Base-by-base conservation (phyloP, 2,888 invertebrate species). In the Cancer borealis region DNA sequence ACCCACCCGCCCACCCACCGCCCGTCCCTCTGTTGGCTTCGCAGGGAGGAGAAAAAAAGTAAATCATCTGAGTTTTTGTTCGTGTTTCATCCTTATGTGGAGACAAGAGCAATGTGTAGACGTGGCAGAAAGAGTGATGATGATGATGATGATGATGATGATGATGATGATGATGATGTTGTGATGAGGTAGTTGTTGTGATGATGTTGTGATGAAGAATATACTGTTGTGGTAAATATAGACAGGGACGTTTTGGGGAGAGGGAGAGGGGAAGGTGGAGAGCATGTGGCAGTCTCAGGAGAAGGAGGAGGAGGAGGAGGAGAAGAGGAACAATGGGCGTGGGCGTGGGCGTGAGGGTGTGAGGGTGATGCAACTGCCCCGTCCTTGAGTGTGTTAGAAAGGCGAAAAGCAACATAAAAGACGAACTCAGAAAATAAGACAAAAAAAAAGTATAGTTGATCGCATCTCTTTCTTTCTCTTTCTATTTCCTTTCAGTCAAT, bases 261-360 rank as follows among this genome's bases (percentile, higher is more conserved):
- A 39, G 2, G 39, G 39, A 39, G 54, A 54, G 14, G 54, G 12
- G 21, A 21, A n/a, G n/a, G n/a, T 66, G n/a, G n/a, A n/a, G n/a
- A 54, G 66, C 66, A n/a, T 21, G n/a, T 66, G 66, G 66, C 66
- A 66, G n/a, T n/a, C 66, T 66, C n/a, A 66, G n/a, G 66, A 66
- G 39, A 39, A 39, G 39, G 39, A 39, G 39, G 39, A 39, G 39
- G 39, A 39, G 39, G 39, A 39, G 39, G 39, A 39, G 39, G 39
- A 39, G 21, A 4, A 39, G 21, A 4, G 66, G 66, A 66, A 66
- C 66, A 66, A 66, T n/a, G 66, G 66, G 21, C 0, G n/a, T 21
- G n/a, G n/a, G n/a, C n/a, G n/a, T 21, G 66, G 66, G 21, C 5
- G n/a, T 21, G n/a, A 21, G 66, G 66, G 21, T 0, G n/a, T 21